Conservation (phyloP, 2,113 vertebrate species). For the Peromyscus maniculatus region DNA sequence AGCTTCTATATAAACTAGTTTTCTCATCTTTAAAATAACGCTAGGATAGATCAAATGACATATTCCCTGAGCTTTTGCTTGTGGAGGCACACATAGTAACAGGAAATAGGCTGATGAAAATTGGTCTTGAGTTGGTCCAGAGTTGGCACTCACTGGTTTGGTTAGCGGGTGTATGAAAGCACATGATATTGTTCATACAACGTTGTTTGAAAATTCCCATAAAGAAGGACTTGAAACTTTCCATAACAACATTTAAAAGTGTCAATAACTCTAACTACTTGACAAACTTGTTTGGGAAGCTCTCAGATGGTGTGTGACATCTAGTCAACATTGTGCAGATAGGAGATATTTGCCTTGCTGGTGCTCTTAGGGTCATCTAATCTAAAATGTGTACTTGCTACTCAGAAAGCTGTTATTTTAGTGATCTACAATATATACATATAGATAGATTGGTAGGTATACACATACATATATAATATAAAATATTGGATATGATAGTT, state of each 20-base stretch:
- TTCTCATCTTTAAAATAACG: slow-evolving; percentile 17
- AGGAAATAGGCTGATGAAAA: not conserved
- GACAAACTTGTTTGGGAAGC: not conserved
- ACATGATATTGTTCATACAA: not conserved
- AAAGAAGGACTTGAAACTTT: not conserved
- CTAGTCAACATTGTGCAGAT: not conserved
- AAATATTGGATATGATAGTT: not conserved
- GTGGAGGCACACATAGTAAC: not conserved
- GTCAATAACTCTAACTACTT: not conserved
- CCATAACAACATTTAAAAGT: not conserved
- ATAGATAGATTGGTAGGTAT: not conserved
- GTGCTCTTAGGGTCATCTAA: not conserved
- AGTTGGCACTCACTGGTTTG: not conserved
- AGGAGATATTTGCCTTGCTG: not conserved
- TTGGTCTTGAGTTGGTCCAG: not conserved
- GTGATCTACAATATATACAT: not conserved
- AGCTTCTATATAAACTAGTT: not conserved
- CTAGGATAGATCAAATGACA: not conserved
- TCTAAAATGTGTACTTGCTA: not conserved
- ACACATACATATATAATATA: not conserved
- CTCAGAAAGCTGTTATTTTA: not conserved
- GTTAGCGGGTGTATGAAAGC: not conserved
- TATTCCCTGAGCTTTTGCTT: not conserved
- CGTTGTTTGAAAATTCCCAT: not conserved
- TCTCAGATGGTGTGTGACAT: not conserved